Conservation (phyloP, 2,113 vertebrate genomes). For the Zapornia atra region DNA sequence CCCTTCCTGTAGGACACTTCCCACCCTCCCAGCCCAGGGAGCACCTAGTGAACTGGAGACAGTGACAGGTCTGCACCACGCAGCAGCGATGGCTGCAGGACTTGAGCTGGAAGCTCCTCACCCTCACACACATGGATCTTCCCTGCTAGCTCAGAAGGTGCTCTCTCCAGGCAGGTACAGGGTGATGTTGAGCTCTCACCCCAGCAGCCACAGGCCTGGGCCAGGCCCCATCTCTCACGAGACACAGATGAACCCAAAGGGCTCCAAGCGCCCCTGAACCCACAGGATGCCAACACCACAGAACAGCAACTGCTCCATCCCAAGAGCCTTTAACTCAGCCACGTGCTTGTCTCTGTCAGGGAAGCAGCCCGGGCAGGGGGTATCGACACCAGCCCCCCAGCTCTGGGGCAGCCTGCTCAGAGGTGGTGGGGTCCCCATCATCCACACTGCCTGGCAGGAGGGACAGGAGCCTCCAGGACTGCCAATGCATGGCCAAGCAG, state of each 20-base stretch:
- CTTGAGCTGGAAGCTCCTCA: background rate
- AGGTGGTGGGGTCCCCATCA: too few species aligned
- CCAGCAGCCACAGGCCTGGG: background rate
- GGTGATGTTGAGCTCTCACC: background rate
- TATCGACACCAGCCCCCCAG: accelerated
- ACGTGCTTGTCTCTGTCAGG: background rate
- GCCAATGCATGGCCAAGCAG: accelerated
- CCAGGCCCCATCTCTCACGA: background rate
- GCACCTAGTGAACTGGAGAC: background rate
- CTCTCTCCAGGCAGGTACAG: background rate
- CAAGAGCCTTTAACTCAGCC: background rate
- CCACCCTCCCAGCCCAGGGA: background rate
- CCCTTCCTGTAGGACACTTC: background rate
- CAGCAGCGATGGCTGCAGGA: background rate
- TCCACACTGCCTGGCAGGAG: background rate
- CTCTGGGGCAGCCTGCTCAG: background rate
- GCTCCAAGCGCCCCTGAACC: accelerated
- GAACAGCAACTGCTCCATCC: background rate
- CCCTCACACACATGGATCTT: background rate
- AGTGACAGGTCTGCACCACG: background rate
- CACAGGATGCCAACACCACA: background rate
- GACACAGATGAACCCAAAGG: background rate
- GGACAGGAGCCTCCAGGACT: background rate
- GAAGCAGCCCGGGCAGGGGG: background rate
- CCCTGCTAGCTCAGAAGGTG: background rate